A percentile compares a stretch with the other conserved stretches of the same genome.
phyloP scores from a whole-genome alignment of 2,113 vertebrate species.

The Cariama cristata region DNA sequence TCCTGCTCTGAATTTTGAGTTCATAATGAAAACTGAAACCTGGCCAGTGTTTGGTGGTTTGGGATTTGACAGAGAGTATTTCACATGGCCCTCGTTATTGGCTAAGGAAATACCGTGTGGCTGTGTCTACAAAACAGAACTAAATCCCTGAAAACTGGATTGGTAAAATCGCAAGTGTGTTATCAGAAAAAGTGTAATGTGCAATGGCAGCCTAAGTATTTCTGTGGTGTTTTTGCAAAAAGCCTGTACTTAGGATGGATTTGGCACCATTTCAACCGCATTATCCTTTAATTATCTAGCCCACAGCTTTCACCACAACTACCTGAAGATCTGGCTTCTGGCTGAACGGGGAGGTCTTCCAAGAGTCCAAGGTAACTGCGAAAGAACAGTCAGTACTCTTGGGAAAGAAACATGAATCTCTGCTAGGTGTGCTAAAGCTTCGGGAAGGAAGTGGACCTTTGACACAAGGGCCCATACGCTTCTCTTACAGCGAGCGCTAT shows the following conservation, averaged over 20 bases:
- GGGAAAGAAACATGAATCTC: not conserved
- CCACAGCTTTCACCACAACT: conserved; percentile 4
- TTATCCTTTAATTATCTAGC: not conserved
- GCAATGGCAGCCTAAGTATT: not conserved
- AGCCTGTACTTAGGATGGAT: not conserved
- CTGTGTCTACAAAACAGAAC: conserved; percentile 14
- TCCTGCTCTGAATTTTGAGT: conserved; percentile 54
- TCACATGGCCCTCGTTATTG: conserved; percentile 50
- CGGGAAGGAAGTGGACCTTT: not conserved
- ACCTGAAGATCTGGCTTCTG: not conserved
- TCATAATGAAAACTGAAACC: conserved; percentile 58
- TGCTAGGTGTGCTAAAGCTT: not conserved
- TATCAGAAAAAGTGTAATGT: not conserved
- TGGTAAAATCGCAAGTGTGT: not conserved
- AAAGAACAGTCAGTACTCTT: not conserved
- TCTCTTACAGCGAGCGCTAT: not conserved
- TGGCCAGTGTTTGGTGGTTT: conserved; percentile 50
- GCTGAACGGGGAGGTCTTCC: not conserved
- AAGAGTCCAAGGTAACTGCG: not conserved
- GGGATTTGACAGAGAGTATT: conserved; percentile 52
- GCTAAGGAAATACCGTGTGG: conserved; percentile 18
- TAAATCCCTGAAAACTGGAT: conserved; percentile 13
- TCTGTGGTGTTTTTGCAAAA: not conserved
- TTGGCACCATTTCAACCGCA: not conserved
- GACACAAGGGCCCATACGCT: rapidly evolving